phyloP scores from a whole-genome alignment of 2,113 vertebrate genomes.

The Taxidea taxus region DNA sequence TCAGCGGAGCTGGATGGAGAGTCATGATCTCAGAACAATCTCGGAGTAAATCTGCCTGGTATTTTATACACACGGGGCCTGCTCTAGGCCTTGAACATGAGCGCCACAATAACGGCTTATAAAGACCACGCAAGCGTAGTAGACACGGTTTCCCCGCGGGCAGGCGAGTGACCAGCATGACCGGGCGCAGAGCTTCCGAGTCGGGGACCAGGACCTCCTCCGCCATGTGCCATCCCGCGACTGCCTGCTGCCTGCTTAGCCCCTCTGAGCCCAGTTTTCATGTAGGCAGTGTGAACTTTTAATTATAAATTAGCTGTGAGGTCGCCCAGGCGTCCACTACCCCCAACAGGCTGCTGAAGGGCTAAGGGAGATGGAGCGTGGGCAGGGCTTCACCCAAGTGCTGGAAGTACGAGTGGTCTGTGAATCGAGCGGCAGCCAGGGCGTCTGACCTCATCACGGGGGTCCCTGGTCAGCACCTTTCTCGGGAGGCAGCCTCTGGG shows the following conservation, averaged over 20 bases:
- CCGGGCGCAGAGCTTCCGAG: rapidly evolving
- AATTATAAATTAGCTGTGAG: background rate
- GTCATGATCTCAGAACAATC: background rate
- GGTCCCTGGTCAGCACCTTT: background rate
- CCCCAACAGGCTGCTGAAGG: background rate
- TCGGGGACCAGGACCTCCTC: background rate
- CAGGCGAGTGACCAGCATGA: background rate
- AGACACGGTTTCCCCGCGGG: no score
- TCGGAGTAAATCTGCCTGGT: background rate
- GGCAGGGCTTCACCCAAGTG: no score
- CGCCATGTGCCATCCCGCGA: background rate
- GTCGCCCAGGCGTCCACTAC: background rate
- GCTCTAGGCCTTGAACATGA: background rate
- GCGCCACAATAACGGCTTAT: background rate
- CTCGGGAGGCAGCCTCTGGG: background rate
- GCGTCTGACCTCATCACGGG: background rate
- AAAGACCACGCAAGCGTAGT: rapidly evolving
- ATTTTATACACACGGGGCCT: background rate
- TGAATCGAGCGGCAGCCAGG: background rate
- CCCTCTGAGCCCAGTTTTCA: background rate
- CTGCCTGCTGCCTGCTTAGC: background rate
- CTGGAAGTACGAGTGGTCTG: no score
- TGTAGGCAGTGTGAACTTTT: background rate
- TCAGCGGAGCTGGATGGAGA: background rate
- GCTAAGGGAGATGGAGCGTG: background rate